Base-by-base conservation (phyloP, 1,140 invertebrate genomes). In the Ridgeia piscesae region DNA sequence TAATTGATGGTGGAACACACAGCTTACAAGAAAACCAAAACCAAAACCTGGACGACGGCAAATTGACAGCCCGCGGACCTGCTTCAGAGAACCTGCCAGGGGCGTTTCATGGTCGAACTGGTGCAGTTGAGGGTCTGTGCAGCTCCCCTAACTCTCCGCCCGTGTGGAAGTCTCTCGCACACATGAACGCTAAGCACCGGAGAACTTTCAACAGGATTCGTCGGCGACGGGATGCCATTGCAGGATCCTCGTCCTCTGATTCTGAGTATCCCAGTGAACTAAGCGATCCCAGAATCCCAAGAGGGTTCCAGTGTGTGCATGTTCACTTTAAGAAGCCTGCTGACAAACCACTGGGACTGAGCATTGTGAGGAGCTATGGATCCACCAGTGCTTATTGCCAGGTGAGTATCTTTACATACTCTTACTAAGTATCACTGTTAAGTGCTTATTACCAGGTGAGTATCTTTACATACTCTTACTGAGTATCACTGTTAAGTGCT, bases 291-390 rank as follows among this genome's bases (percentile, higher is more conserved):
- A 8, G 58, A 77, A 77, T 77, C 58, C 93, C 93, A 33, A 88
- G 91, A n/a, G 95, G 94, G 6, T 95, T 95, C 93, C 90, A 58
- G 17, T 91, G 94, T 33, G 92, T 93, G 34, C 89, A 92, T 8
- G 93, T 94, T 34, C 93, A 93, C 34, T 77, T 95, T 4, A 92
- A 94, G n/a, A 94, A 94, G 88, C 91, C 93, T 27, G 93, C 93
- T 0, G 93, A 93, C 33, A 94, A 95, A 88, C 94, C 92, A 33
- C 93, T 95, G 33, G 95, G 95, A 27, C 92, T 95, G 11, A 95
- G 94, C 91, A 94, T 95, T 93, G 94, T 95, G 42, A 95, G 95
- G 2, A 95, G 95, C 93, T 95, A 95, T 93, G 95, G 95, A 34
- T 94, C 95, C 27, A 95, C 95, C 17, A 93, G 93, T n/a, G 93